Base-by-base conservation (phyloP, 1,140 invertebrate genomes). In the Danaus melanippus region DNA sequence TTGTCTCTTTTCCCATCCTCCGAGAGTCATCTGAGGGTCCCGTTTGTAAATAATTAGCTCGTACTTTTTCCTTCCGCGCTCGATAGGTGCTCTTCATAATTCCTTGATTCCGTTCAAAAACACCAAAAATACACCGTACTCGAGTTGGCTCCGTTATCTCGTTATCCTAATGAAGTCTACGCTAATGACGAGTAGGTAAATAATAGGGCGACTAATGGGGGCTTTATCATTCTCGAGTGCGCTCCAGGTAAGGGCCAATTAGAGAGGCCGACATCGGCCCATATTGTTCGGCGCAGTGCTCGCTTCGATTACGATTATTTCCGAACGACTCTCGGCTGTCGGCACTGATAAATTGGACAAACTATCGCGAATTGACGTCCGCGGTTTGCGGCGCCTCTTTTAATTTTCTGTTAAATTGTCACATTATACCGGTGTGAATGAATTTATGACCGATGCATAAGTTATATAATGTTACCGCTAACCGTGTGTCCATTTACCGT, bases 161-260 rank as follows among this genome's bases (percentile, higher is more conserved):
- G 84, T 86, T 86, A 84, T 81, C 84, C 84, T 86, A 86, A 86
- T 86, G 81, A 86, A 86, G 81, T 84, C 81, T 84, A 86, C 81
- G 79, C 79, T 86, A 86, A 86, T 86, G 81, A 84, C 79, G 84
- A 86, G 84, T 86, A 86, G 81, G 84, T 86, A 86, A 86, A 86
- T 86, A 86, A 84, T 86, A 86, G 81, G 84, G 79, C 79, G 79
- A 79, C 84, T 86, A 86, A 86, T 86, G 80, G 81, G 76, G 80
- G 80, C 84, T 84, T 86, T 84, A 84, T 86, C 84, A 86, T 86
- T 86, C 79, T 86, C 75, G 77, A 86, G 84, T 84, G 79, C 78
- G 81, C 84, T 84, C 72, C 81, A 84, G 84, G 84, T 84, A 84
- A 86, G 84, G 81, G 84, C 84, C 84, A 86, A 86, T 86, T 86